These are phyloP conservation scores for Serripes groenlandicus DNA, from an alignment of 2,888 invertebrate genomes.

Conservation along the genomic window DNA sequence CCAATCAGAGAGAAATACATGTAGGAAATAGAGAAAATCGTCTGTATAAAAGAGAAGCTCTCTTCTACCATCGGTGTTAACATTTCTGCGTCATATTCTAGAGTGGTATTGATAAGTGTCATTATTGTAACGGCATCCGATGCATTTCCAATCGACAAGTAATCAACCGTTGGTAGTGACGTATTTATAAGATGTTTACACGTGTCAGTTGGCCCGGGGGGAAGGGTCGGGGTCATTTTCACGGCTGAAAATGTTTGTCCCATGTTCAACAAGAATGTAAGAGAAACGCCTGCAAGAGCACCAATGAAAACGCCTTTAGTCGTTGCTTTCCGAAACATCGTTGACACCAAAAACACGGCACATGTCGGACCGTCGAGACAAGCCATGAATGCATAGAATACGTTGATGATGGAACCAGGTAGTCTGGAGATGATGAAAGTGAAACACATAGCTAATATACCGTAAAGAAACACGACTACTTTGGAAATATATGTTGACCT, in stretches of 20 bases:
- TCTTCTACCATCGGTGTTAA: background rate
- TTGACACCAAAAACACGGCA: conserved; percentile 1
- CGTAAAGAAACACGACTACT: background rate
- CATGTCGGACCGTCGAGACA: conserved; percentile 5
- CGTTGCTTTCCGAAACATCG: background rate
- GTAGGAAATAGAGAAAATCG: conserved; percentile 30
- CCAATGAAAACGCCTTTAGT: conserved; percentile 1
- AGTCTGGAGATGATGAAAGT: background rate
- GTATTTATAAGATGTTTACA: background rate
- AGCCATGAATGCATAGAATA: conserved; percentile 1
- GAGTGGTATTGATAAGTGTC: background rate
- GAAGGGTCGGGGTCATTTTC: conserved; percentile 14
- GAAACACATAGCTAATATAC: background rate
- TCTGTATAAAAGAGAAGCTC: background rate
- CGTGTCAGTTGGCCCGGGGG: conserved; percentile 30
- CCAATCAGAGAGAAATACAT: conserved; percentile 22
- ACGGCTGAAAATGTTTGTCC: conserved; percentile 36
- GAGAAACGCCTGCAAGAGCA: background rate
- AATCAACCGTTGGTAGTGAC: background rate
- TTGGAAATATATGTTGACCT: background rate
- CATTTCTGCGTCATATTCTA: background rate
- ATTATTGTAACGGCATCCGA: background rate
- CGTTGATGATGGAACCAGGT: conserved; percentile 4
- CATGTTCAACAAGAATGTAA: conserved; percentile 11
- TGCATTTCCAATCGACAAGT: background rate